These are phyloP conservation scores for Halcyon smyrnensis DNA, from an alignment of 2,797 vertebrate species.

Conservation along the genomic window DNA sequence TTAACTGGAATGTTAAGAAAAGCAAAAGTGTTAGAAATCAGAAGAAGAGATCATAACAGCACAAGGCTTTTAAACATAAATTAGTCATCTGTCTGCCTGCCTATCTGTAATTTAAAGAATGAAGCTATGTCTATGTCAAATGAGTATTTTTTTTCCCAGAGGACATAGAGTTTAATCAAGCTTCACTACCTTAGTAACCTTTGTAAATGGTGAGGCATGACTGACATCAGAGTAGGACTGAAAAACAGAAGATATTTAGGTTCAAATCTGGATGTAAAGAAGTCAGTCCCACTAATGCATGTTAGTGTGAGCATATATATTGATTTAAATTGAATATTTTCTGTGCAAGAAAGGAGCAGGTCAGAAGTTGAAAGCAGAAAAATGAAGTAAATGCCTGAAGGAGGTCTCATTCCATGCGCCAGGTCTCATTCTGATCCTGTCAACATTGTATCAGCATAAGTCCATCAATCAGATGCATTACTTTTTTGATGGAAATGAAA, in stretches of 20 bases:
- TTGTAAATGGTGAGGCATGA: background rate
- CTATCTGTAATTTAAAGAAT: slow-evolving; percentile 51
- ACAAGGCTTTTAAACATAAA: background rate
- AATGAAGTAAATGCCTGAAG: slow-evolving; percentile 7
- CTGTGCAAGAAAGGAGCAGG: background rate
- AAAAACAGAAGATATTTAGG: background rate
- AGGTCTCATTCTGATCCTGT: slow-evolving; percentile 11
- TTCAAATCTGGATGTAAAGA: background rate
- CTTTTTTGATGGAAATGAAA: background rate
- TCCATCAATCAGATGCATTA: background rate
- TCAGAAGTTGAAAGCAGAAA: slow-evolving; percentile 32
- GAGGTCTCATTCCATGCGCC: background rate
- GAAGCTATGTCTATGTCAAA: slow-evolving; percentile 20
- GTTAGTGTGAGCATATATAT: background rate
- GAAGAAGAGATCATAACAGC: background rate
- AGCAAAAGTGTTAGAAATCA: slow-evolving; percentile 1
- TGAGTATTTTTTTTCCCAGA: background rate
- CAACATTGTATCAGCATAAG: background rate
- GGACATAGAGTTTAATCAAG: slow-evolving; percentile 9
- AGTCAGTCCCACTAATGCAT: slow-evolving; percentile 20
- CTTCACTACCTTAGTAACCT: slow-evolving; percentile 27
- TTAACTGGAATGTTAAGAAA: slow-evolving; percentile 39
- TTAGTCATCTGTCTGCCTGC: slow-evolving; percentile 9
- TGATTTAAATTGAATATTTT: slow-evolving; percentile 47
- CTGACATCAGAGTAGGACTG: background rate